Conservation (phyloP, 2,888 invertebrate species). For the Melipona beecheii region DNA sequence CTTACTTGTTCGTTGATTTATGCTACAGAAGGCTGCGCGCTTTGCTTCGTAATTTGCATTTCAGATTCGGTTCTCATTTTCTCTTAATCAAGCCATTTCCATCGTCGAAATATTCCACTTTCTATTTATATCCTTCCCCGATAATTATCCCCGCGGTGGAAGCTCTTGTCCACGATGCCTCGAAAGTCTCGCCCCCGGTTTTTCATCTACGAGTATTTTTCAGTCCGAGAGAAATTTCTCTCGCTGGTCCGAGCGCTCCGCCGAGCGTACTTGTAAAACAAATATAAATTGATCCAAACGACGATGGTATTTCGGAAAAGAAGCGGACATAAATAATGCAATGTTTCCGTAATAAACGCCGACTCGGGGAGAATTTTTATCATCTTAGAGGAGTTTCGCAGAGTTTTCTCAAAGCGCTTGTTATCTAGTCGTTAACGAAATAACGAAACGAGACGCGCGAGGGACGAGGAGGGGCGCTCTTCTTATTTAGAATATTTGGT, state of each 20-base stretch:
- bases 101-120: neutral
- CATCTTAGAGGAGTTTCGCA: neutral
- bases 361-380: neutral
- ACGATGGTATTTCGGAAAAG: neutral
- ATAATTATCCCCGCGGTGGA: neutral
- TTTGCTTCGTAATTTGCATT: neutral
- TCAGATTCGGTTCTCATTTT: neutral
- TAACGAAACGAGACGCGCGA: neutral
- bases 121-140: neutral
- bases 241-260: neutral
- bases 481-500: neutral
- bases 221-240: neutral
- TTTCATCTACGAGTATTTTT: neutral
- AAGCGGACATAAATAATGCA: neutral
- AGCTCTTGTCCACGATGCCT: neutral
- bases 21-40: too few relatives aligned
- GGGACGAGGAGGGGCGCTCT: neutral
- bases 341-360: neutral
- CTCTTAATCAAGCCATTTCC: neutral
- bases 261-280: neutral
- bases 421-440: conserved; percentile 27
- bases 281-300: neutral
- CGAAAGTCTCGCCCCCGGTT: neutral
- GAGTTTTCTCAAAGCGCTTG: conserved; percentile 4
- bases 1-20: too few relatives aligned